A percentile compares a stretch with the other conserved stretches of the same genome.
phyloP scores from a whole-genome alignment of 2,113 vertebrate species.

The Electrona antarctica region DNA sequence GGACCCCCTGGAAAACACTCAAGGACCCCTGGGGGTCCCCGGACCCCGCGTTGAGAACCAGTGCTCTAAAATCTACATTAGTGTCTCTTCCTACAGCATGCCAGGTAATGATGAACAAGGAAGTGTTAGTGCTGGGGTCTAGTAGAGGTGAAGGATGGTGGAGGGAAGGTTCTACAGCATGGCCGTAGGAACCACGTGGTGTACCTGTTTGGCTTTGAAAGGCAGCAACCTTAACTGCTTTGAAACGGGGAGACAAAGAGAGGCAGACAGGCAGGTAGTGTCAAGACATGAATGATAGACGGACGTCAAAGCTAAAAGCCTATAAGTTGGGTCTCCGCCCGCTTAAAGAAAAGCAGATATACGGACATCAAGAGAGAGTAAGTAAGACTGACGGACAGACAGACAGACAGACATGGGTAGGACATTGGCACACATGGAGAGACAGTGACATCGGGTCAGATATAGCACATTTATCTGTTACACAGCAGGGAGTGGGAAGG shows the following conservation, averaged over 20 bases:
- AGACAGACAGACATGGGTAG: constrained; percentile 37
- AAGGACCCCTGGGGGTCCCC: no score
- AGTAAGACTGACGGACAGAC: constrained; percentile 46
- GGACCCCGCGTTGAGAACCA: no score
- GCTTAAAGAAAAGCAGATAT: no score
- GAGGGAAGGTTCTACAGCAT: constrained; percentile 5
- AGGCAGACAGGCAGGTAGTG: constrained; percentile 24
- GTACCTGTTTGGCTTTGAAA: constrained; percentile 89
- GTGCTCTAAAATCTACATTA: neutral
- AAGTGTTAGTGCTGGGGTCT: constrained; percentile 26
- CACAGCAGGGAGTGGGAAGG: constrained; percentile 34
- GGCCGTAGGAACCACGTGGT: constrained; percentile 60
- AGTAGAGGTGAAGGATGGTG: constrained; percentile 15
- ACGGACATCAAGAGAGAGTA: neutral
- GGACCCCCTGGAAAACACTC: no score
- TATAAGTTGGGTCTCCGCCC: no score
- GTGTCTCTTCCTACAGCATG: constrained; percentile 59
- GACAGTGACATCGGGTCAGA: constrained; percentile 38
- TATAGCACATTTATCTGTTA: constrained; percentile 46
- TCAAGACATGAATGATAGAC: no score
- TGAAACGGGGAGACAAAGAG: constrained; percentile 76
- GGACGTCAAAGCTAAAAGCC: no score
- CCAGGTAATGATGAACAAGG: constrained; percentile 13
- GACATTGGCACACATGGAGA: constrained; percentile 19
- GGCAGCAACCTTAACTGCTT: constrained; percentile 85